A percentile compares a stretch with the other conserved stretches of the same genome.
phyloP scores from a whole-genome alignment of 92 coral and sea anemone genomes.

The Bergia puertoricense region DNA sequence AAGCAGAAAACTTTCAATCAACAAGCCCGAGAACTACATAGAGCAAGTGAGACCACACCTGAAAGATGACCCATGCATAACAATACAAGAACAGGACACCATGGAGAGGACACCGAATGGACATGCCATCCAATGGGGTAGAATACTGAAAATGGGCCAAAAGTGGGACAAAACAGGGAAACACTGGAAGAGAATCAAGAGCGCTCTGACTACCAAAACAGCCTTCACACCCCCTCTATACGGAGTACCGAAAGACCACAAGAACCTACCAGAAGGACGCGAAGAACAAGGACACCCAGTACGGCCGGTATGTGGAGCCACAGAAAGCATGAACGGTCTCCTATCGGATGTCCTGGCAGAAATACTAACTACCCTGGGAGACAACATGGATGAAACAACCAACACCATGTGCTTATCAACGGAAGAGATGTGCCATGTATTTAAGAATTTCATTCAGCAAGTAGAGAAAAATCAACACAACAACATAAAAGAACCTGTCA shows the following conservation, averaged over 20 bases:
- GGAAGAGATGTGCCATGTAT: no score
- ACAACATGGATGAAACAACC: no score
- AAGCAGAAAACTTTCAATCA: no score
- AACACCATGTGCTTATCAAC: no score
- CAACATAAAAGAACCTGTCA: background rate
- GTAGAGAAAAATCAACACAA: background rate
- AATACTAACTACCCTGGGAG: no score
- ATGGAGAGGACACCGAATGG: background rate
- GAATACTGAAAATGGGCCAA: slow-evolving; percentile 22
- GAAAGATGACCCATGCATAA: background rate
- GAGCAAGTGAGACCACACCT: slow-evolving; percentile 10
- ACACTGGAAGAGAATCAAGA: background rate
- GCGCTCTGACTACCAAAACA: background rate
- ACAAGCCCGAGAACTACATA: background rate
- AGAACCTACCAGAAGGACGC: no score
- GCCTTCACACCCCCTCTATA: slow-evolving; percentile 5
- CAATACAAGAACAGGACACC: background rate
- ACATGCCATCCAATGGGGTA: slow-evolving; percentile 8
- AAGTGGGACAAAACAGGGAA: background rate
- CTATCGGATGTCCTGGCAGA: no score
- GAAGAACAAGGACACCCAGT: no score
- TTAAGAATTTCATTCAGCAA: no score
- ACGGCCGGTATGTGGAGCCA: no score
- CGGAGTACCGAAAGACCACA: background rate
- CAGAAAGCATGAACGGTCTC: no score